phyloP scores from a whole-genome alignment of 2,797 vertebrate species.

The Myotis vivesi region DNA sequence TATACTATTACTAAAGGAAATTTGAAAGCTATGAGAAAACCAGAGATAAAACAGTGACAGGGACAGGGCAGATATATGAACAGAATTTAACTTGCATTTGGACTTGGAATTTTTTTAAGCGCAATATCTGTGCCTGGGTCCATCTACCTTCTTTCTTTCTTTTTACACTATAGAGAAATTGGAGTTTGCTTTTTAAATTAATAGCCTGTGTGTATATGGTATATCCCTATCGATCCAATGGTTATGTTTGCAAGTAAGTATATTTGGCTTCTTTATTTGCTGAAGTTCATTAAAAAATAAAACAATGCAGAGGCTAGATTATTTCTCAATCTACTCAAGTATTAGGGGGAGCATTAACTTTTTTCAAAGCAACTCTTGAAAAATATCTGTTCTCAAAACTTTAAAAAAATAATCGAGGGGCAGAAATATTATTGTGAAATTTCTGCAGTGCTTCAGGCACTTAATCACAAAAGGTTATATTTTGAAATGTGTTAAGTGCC shows the following conservation, averaged over 20 bases:
- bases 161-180: not conserved
- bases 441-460: slow-evolving; percentile 2
- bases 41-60: not conserved
- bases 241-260: not conserved
- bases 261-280: not conserved
- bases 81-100: not conserved
- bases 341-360: not conserved
- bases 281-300: not conserved
- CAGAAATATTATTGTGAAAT: slow-evolving; percentile 43
- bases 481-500: slow-evolving; percentile 49
- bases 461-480: slow-evolving; percentile 40
- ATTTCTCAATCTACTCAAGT: not conserved
- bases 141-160: not conserved
- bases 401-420: slow-evolving; percentile 24
- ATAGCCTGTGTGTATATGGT: not conserved
- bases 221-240: accelerated
- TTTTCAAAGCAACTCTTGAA: not conserved
- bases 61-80: too few relatives aligned
- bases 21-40: not conserved
- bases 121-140: not conserved
- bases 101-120: not conserved
- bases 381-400: not conserved
- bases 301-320: not conserved
- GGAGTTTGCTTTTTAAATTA: not conserved
- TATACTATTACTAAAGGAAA: not conserved